Conservation (phyloP, 1,140 invertebrate species). For the Cotesia chilonis region DNA sequence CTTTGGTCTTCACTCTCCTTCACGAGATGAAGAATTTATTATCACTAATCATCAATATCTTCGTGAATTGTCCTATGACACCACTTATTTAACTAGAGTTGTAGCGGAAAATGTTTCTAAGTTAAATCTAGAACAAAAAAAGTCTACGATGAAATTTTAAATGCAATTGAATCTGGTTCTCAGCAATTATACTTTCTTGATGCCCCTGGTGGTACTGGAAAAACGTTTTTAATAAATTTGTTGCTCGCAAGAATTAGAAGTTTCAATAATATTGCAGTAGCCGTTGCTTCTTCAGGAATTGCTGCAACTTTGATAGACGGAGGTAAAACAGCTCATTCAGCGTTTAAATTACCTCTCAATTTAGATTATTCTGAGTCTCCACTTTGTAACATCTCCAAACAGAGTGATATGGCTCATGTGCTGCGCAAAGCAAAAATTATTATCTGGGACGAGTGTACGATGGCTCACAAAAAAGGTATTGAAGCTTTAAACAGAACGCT, state of each 20-base stretch:
- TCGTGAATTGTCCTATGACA: neutral
- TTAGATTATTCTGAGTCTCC: conserved; percentile 41
- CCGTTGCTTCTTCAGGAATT: conserved; percentile 52
- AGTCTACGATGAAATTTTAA: no score
- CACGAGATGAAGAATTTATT: neutral
- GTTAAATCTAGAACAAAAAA: no score
- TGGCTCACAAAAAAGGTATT: no score
- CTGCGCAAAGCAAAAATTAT: conserved; percentile 11
- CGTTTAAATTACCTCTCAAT: conserved; percentile 48
- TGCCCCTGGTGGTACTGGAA: no score
- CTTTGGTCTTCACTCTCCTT: neutral
- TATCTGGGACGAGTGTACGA: no score
- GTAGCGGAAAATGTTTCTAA: no score
- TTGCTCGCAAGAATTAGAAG: no score
- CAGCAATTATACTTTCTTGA: no score
- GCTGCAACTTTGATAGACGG: conserved; percentile 46
- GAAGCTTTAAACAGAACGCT: no score
- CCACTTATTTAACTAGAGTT: neutral
- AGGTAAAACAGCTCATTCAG: conserved; percentile 46
- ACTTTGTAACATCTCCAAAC: conserved; percentile 47
- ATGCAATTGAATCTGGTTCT: no score
- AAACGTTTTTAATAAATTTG: no score
- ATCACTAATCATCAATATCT: conserved; percentile 15
- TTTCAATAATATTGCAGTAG: no score
- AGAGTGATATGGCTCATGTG: conserved; percentile 42